Evolutionary conservation across 1,140 invertebrate genomes (phyloP), one percentile per base, ranked within the genome.

Genomic region (Ephestia elutella): DNA sequence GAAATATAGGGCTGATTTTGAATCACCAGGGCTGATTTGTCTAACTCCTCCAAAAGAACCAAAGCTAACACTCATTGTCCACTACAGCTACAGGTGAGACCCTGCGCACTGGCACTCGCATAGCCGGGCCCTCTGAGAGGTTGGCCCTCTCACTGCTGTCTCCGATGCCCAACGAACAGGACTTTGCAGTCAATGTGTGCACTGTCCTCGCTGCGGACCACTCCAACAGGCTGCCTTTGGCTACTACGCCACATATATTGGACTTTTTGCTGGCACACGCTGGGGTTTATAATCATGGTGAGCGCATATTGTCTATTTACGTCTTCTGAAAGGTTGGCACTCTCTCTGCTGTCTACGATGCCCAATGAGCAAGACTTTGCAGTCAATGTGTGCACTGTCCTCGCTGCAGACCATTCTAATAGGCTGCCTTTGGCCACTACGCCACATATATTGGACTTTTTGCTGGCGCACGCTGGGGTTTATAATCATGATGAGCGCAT

Each of bases 341-440:
- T 98, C 25, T 98, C 98, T 0, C 89, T 99, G 7, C 84, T 98
- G 17, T 97, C 96, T 32, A 97, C 98, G 0, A 90, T 99, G 68
- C 98, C 98, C 13, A 99, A 99, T 86, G 98, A 99, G 89, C 96
- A 99, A 80, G 98, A 99, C 82, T 98, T 99, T 90, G 97, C 97
- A 2, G 94, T 99, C 56, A 99, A 99, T 86, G 96, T 99, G 0
- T 98, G 97, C 82, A 98, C 96, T 0, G 89, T 99, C 53, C 90
- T 99, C 62, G 97, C 97, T 18, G 98, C 97, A 71, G 97, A 99
- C 79, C 95, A 96, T 32, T 95, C 95, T 55, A 95, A 97, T 75
- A 93, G 94, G 4, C 85, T 99, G 28, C 93, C 96, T 63, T 86
- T 99, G 21, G 92, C 93, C 21, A 94, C 95, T 64, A 95, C 94